Evolutionary conservation across 2,113 vertebrate genomes (phyloP), one percentile per base, ranked within the genome.

Genomic region (Strix uralensis): DNA sequence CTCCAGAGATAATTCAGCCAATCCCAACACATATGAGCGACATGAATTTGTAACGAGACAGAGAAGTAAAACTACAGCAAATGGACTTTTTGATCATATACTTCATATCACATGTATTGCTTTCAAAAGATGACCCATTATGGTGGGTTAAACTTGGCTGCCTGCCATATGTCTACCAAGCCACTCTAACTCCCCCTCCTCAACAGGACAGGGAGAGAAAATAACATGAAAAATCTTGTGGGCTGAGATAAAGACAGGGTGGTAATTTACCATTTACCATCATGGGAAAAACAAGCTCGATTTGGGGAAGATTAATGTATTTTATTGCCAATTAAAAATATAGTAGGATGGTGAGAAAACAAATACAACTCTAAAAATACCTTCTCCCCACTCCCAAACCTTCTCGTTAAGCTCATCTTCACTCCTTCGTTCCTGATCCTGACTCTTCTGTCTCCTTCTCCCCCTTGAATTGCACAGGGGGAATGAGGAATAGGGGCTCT

Each of bases 401-500:
- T 67, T 72, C 32, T 57, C 10, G 17, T 18, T 14, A 72, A 44
- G 10, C 3, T 63, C 32, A 20, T 29, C 15, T 59, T 88, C 30
- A 47, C 0, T 9, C 32, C 2, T 82, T 67, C 8, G 0, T 30
- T 75, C 7, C 15, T 63, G 7, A 36, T 74, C 7, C 32, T 59
- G 44, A 86, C 13, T 63, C 13, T 79, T 61, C 29, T 61, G 2
- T 55, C 44, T 86, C 44, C 15, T 79, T 63, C 32, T 55, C 5
- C 11, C 1, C 5, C 13, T 40, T 0, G 1, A 82, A 18, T 21
- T 36, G 21, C 11, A n/a, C 5, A 26, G 4, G 2, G 5, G 6
- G 9, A 34, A 49, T 40, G 6, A 18, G 20, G 26, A 69, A 59
- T 0, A 0, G 15, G 4, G 17, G 0, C 3, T 70, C 6, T 36